Conservation (phyloP, 1,140 invertebrate species). For the Hydropsyche tenuis region DNA sequence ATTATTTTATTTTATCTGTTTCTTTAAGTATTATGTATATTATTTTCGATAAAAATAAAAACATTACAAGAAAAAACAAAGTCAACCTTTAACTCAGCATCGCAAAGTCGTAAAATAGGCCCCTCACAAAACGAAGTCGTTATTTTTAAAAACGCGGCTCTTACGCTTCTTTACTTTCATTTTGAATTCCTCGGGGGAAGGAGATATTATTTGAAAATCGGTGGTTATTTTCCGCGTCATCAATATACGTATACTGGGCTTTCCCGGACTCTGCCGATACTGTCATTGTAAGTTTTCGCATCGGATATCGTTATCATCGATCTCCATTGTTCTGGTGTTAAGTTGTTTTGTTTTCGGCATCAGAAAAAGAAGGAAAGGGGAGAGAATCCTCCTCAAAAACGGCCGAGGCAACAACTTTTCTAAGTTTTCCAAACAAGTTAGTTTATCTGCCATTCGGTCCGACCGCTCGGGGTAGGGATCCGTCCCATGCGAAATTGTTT, state of each 20-base stretch:
- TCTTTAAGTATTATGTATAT: too few relatives aligned
- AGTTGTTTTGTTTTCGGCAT: slow-evolving; percentile 49
- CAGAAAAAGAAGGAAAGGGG: slow-evolving; percentile 31
- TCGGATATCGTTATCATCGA: slow-evolving; percentile 50
- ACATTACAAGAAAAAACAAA: background rate
- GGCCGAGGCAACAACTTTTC: slow-evolving; percentile 47
- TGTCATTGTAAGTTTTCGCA: slow-evolving; percentile 47
- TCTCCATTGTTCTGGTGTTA: slow-evolving; percentile 51
- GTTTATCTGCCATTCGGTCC: slow-evolving; percentile 48
- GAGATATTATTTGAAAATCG: background rate
- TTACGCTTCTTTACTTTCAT: background rate
- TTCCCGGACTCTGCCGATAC: background rate
- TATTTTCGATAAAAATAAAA: background rate
- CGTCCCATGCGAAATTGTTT: slow-evolving; percentile 46
- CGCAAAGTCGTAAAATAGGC: slow-evolving; percentile 32
- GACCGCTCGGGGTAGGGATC: slow-evolving; percentile 35
- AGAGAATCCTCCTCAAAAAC: background rate
- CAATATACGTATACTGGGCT: slow-evolving; percentile 17
- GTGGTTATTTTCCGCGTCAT: slow-evolving; percentile 17
- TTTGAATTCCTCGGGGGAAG: background rate
- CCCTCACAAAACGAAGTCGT: slow-evolving; percentile 21
- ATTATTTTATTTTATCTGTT: too few relatives aligned
- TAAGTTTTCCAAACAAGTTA: slow-evolving; percentile 51
- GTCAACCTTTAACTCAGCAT: slow-evolving; percentile 20
- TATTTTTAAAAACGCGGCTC: slow-evolving; percentile 20